Percentiles rank a stretch among this genome's conserved stretches.
These are phyloP conservation scores for Ara ararauna DNA, from an alignment of 2,797 vertebrate species.

Conservation along the genomic window DNA sequence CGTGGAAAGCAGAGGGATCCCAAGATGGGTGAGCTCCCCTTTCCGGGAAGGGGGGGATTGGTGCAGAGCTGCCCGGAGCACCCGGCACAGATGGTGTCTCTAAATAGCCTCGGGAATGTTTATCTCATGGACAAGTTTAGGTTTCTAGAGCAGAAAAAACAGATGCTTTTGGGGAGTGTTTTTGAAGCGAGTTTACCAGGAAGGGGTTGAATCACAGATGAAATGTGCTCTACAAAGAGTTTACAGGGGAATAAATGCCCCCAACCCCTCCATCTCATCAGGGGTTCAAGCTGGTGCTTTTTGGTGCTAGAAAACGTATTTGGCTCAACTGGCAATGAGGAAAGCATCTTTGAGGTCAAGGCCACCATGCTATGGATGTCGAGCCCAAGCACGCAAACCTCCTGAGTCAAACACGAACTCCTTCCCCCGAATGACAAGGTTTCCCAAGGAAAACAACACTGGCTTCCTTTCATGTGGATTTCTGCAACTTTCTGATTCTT, in stretches of 20 bases:
- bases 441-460: conserved; percentile 39
- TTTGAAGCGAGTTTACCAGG: conserved; percentile 24
- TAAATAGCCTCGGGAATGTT: conserved; percentile 55
- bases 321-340: background rate
- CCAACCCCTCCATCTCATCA: background rate
- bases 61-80: background rate
- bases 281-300: background rate
- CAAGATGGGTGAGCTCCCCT: background rate
- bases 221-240: background rate
- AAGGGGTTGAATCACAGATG: conserved; percentile 25
- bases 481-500: conserved; percentile 8
- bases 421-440: conserved; percentile 4
- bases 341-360: conserved; percentile 4
- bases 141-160: conserved; percentile 63
- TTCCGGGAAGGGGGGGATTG: background rate
- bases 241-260: background rate
- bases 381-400: background rate
- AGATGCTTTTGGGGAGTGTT: conserved; percentile 52
- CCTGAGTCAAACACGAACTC: conserved; percentile 17
- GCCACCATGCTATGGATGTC: background rate
- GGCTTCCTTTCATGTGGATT: conserved; percentile 33
- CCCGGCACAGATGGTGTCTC: conserved; percentile 52
- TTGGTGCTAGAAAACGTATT: background rate
- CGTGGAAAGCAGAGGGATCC: background rate
- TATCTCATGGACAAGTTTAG: conserved; percentile 47